Evolutionary conservation across 2,113 vertebrate species (phyloP).

Genomic region (Sturnus vulgaris): DNA sequence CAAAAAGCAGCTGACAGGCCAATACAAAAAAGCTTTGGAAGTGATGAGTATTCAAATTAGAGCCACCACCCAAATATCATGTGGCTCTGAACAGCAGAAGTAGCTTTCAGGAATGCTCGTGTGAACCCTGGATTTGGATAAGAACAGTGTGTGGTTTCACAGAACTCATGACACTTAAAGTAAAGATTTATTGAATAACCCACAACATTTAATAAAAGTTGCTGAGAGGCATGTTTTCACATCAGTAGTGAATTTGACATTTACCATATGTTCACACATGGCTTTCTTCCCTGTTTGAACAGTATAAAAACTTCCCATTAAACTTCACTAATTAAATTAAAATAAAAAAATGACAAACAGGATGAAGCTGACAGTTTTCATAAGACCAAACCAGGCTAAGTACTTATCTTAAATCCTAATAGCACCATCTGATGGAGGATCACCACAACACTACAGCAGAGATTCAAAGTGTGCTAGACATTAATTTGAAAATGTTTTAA

Average conservation of each 20-base stretch:
- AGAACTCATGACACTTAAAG: neutral
- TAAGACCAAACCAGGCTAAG: neutral
- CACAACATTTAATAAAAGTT: neutral
- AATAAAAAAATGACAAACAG: neutral
- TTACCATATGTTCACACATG: neutral
- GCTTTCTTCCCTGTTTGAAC: neutral
- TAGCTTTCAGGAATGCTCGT: neutral
- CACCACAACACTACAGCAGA: neutral
- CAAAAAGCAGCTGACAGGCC: neutral
- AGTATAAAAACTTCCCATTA: neutral
- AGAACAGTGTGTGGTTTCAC: neutral
- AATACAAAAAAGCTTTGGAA: neutral
- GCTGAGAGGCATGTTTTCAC: neutral
- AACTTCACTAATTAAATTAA: neutral
- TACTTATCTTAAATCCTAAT: constrained; percentile 29
- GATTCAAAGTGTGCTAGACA: neutral
- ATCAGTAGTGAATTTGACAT: neutral
- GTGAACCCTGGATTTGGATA: neutral
- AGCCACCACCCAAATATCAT: neutral
- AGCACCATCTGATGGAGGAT: constrained; percentile 58
- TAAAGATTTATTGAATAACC: neutral
- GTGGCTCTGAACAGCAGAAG: neutral
- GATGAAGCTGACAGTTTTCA: neutral
- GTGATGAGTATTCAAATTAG: neutral
- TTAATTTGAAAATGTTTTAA: neutral